Evolutionary conservation across 2,888 invertebrate species (phyloP), one percentile per base, ranked within the genome.

Genomic region (Chrysopilus asiliformis): DNA sequence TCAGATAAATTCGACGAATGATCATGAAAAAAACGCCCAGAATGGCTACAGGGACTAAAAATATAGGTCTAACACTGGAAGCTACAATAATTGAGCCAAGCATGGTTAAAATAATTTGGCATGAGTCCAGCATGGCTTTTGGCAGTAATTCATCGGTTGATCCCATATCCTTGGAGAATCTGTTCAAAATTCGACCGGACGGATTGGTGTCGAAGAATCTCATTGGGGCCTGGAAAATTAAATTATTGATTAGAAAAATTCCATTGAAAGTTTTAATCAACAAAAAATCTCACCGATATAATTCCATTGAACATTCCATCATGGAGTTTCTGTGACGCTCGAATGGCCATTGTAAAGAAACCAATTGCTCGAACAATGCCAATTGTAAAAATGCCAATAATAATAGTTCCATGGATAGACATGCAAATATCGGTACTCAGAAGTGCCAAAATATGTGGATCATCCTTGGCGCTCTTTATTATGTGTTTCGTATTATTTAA

Each of bases 91-190:
- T 54, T 3, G 77, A 70, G 5, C 74, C 72, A 2, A 65, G 10
- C 50, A 74, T 64, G 47, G 55, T 51, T 39, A 68, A 46, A 4
- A 56, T 52, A 14, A 66, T 56, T 56, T 76, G 76, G 3, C 70
- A 60, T 2, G 79, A 73, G 51, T 81, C 80, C 18, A 83, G 54
- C 14, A 78, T 57, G 1, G 75, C 72, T 48, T 77, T 74, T 0
- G 83, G 82, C 28, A 85, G 56, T 32, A 79, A 63, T 52, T 86
- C 85, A 52, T 87, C 86, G 38, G 86, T 70, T 1, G 78, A 71
- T 2, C 85, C 85, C 55, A 86, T 76, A 56, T 90, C 90, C 56
- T 87, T 89, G 4, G 87, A 79, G 52, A 90, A 89, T 34, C 89
- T 58, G 45, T 70, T 70, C 29, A 90, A 66, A 43, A 90, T 82